These are phyloP conservation scores for Lophotis ruficrista DNA, from an alignment of 2,113 vertebrate species.

Conservation along the genomic window DNA sequence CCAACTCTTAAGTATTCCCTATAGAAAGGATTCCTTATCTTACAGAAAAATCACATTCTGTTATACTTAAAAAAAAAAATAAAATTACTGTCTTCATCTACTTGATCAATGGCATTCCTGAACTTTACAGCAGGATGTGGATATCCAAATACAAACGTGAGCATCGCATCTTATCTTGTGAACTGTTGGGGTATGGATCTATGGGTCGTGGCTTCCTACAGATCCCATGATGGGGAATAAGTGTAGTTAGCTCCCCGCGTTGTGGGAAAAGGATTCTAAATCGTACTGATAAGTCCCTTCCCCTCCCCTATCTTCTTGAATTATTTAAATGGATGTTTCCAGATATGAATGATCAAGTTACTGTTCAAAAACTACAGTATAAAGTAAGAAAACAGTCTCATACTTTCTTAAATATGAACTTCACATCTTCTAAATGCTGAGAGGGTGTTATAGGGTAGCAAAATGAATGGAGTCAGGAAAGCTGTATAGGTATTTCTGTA, in stretches of 20 bases:
- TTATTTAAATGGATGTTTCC: background rate
- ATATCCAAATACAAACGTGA: background rate
- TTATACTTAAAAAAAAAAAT: background rate
- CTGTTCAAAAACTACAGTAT: background rate
- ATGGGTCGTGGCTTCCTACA: background rate
- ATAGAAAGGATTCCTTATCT: background rate
- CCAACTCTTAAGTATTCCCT: background rate
- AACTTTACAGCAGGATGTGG: background rate
- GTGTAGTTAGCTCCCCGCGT: background rate
- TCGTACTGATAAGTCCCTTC: background rate
- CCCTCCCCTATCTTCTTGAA: background rate
- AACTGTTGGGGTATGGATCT: background rate
- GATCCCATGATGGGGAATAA: background rate
- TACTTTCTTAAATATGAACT: background rate
- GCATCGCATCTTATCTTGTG: background rate
- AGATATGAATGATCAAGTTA: background rate
- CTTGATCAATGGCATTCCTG: background rate
- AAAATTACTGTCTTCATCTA: background rate
- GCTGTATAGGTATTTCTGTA: background rate
- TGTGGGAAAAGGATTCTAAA: background rate
- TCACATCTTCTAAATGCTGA: background rate
- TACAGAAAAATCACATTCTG: background rate
- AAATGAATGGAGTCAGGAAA: background rate
- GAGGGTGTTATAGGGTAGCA: background rate
- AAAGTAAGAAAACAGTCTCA: background rate